These are phyloP conservation scores for Channa maculata DNA, from an alignment of 2,113 vertebrate genomes.

Conservation along the genomic window DNA sequence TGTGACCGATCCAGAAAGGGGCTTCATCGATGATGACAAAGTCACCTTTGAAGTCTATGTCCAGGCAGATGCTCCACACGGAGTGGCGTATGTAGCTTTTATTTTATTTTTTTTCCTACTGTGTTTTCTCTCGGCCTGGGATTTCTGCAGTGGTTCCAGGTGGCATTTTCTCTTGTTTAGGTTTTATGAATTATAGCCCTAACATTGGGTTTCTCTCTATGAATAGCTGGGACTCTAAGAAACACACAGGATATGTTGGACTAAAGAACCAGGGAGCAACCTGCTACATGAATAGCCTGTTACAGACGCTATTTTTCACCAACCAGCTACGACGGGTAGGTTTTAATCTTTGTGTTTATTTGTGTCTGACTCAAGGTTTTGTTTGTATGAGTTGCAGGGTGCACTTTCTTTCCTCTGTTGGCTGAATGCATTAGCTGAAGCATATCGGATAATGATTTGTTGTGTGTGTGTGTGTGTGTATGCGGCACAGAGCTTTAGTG, in stretches of 20 bases:
- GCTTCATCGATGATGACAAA: conserved; percentile 98
- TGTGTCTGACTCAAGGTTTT: neutral
- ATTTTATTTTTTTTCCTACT: neutral
- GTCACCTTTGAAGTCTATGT: conserved; percentile 99
- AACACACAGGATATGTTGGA: conserved; percentile 98
- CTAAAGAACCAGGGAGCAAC: conserved; percentile 99
- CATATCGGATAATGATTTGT: neutral
- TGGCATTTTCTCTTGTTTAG: neutral
- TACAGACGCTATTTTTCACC: conserved; percentile 99
- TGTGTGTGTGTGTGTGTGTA: neutral
- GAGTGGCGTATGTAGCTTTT: conserved; percentile 92
- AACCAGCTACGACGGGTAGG: conserved; percentile 96
- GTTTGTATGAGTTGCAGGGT: neutral
- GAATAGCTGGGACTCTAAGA: conserved; percentile 97
- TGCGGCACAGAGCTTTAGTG: neutral
- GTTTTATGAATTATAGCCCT: neutral
- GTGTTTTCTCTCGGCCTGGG: neutral
- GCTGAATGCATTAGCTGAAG: neutral
- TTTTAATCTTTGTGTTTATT: neutral
- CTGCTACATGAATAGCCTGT: conserved; percentile 99
- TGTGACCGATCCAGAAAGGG: conserved; percentile 97
- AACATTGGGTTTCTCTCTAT: conserved; percentile 8
- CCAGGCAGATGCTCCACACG: conserved; percentile 97
- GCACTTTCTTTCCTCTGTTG: neutral
- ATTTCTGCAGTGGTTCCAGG: neutral